Base-by-base conservation (phyloP, 2,797 vertebrate species). In the Cynodonichthys magdalenae region DNA sequence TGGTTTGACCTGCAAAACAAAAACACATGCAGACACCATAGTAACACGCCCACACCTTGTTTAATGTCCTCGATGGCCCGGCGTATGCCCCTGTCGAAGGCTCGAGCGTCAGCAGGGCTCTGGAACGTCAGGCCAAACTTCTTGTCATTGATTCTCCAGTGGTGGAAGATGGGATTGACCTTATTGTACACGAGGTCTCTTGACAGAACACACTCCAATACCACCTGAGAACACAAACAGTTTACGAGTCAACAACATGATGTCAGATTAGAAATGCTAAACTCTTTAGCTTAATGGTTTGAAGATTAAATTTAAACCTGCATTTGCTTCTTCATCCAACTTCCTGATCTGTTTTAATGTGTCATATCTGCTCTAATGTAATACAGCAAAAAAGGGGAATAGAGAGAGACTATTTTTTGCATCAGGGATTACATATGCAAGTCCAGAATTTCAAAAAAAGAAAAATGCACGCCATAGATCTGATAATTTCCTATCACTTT, bases 61-160 rank as follows among this genome's bases (percentile, higher is more conserved):
- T 92, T 94, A 83, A 98, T 94, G 92, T 98, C 97, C 87, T 99
- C 97, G 70, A 97, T 93, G 59, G 97, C 97, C 85, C 97, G 93
- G 48, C 97, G 95, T 84, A 99, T 95, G 42, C 97, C 97, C 84
- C 97, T 92, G 82, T 99, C 97, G 62, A 99, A 99, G 24, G 97
- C 97, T 76, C 97, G 92, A 63, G 97, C 97, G 63, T 99, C 97
- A 36, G 97, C 97, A 27, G 97, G 97, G 92, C 97, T 99, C 91
- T 98, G 97, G 92, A 99, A 99, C 20, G 97, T 99, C 89, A 99
- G 94, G 79, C 97, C 97, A 71, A 99, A 99, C 92, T 98, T 99
- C 86, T 98, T 98, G 84, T 98, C 95, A 80, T 96, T 95, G 86
- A 99, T 97, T 92, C 95, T 96, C 97, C 97, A 99, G 92, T 98